Evolutionary conservation across 2,113 vertebrate species (phyloP), one percentile per base, ranked within the genome.

Genomic region (Nerophis ophidion): DNA sequence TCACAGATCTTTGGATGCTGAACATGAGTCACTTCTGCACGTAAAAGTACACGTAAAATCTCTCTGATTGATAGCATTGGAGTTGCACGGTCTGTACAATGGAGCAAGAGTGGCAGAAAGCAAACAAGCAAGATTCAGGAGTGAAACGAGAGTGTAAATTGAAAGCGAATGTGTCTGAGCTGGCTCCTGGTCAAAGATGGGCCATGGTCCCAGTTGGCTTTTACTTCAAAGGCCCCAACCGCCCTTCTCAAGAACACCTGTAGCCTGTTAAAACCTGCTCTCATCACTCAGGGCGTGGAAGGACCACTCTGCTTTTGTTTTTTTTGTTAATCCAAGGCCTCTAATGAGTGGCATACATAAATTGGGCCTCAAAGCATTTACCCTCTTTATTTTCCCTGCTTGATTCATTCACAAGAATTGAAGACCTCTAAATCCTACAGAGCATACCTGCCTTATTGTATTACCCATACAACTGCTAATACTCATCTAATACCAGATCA

Each of bases 121-220:
- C 16, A 56, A 61, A 61, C 65, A 48, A 68, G 65, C 45, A 64
- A 57, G 19, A 60, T 69, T 40, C 36, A 60, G 45, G 70, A 65
- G 66, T 61, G 70, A 77, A 67, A 55, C 51, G 60, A 74, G 77
- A 81, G 80, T 83, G 77, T 82, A 83, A 86, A 86, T 76, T 81
- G 74, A 83, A 88, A 88, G 76, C 76, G 76, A 88, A 88, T 88
- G 86, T 82, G 81, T 83, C 79, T 81, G 75, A 48, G 70, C 74
- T 83, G 81, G 80, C 80, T 76, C 75, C 68, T 77, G 79, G 81
- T 83, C 77, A 75, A 75, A 77, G 80, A 85, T 83, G 83, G 84
- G 84, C 84, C 13, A 4, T 35, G 61, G 70, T 88, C 84, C 84
- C 84, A 83, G 67, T 85, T 88, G 86, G 86, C 86, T 70, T 60